Evolutionary conservation across 2,113 vertebrate genomes (phyloP), one percentile per base, ranked within the genome.

Genomic region (Chaetodon auriga): DNA sequence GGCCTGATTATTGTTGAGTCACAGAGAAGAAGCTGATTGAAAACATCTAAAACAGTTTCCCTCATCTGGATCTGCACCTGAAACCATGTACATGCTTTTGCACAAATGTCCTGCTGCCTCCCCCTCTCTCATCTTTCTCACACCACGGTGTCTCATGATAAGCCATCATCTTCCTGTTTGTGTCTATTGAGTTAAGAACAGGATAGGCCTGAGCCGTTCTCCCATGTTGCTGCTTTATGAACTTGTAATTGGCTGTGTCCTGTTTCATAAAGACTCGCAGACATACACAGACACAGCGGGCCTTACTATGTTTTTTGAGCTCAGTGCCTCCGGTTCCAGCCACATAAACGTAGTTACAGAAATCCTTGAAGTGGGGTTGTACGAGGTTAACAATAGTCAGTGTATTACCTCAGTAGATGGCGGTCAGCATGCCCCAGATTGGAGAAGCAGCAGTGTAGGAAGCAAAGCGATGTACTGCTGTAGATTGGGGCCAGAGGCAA

Each of bases 241-340:
- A 91, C 78, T 87, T 81, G 75, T 89, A 92, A 92, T 90, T 87
- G 87, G 68, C 89, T 89, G 60, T 80, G 87, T 90, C 79, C 81
- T 80, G 81, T 84, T 85, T 78, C 58, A 70, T 38, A 58, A 61
- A 68, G 14, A 55, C 60, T 21, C 36, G 19, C 30, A 70, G 19
- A 25, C 49, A 23, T 11, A 8, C 14, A 53, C 15, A 57, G 25
- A 66, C 63, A 18, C 75, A 66, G n/a, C 2, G 0, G 30, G 30
- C 43, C 15, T 83, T 41, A 1, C 23, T 13, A 21, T 41, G 35
- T 12, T 70, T 49, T 72, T 58, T 35, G 5, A 66, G 25, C 25
- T 68, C 36, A 5, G 0, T 71, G 66, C 38, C 36, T 70, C 19
- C 35, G n/a, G 55, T 58, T 53, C 25, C 25, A 25, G 68, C 81